Percentiles rank a stretch among this genome's conserved stretches.
Conservation (phyloP, 2,113 vertebrate genomes). For the Elgaria multicarinata region DNA sequence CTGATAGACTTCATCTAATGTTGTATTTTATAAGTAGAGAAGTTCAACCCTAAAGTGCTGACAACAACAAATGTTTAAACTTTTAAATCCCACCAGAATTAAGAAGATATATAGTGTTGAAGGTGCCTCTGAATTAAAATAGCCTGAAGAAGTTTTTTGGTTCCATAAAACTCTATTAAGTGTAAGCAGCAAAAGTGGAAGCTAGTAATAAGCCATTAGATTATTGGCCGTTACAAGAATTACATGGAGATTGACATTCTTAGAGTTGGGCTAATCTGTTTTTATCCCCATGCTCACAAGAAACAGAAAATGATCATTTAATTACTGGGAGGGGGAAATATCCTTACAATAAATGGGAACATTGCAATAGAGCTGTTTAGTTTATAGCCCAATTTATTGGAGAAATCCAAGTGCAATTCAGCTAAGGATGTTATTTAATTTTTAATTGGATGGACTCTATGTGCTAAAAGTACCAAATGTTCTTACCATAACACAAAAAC, state of each 20-base stretch:
- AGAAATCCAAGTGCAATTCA: constrained; percentile 1
- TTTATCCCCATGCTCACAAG: background rate
- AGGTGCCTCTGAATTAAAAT: constrained; percentile 2
- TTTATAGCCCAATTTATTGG: constrained; percentile 32
- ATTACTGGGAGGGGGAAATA: constrained; percentile 42
- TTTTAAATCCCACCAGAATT: background rate
- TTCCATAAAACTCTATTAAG: background rate
- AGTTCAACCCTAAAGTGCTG: background rate
- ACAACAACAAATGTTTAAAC: background rate
- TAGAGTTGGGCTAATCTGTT: constrained; percentile 46
- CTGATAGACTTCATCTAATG: background rate
- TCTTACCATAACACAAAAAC: background rate
- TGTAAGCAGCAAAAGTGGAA: background rate
- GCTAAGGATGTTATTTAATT: constrained; percentile 32
- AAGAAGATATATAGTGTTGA: background rate
- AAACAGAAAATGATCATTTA: constrained; percentile 55
- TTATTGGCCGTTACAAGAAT: constrained; percentile 20
- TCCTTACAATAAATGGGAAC: constrained; percentile 41
- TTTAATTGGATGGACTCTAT: constrained; percentile 32
- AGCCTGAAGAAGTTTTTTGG: background rate
- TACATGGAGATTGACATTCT: background rate
- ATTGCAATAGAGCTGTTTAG: constrained; percentile 31
- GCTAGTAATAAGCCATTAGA: background rate
- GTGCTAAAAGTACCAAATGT: background rate
- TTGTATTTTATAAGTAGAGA: background rate